These are phyloP conservation scores for Mugil cephalus DNA, from an alignment of 2,113 vertebrate genomes.

Conservation along the genomic window DNA sequence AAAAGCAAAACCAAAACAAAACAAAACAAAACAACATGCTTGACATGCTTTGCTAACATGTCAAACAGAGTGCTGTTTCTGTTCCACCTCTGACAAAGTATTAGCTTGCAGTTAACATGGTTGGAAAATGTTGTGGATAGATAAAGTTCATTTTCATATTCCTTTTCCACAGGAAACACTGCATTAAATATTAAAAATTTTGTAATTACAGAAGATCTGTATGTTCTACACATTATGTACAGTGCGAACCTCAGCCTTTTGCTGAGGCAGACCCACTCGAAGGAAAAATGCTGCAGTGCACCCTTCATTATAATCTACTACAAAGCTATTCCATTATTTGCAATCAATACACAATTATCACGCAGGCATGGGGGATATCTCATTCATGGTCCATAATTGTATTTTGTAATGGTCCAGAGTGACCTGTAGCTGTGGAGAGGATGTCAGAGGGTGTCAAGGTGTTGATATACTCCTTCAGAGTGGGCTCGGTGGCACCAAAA, in stretches of 20 bases:
- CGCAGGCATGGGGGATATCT: constrained; percentile 64
- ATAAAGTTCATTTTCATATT: background rate
- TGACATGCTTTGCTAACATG: no score
- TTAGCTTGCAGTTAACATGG: no score
- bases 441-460: background rate
- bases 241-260: constrained; percentile 13
- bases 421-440: constrained; percentile 49
- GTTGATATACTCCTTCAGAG: constrained; percentile 4
- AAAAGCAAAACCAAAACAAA: no score
- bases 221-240: background rate
- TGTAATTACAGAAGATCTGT: background rate
- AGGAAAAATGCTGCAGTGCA: constrained; percentile 65
- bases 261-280: constrained; percentile 18
- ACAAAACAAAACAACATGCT: no score
- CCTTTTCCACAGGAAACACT: background rate
- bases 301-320: constrained; percentile 73
- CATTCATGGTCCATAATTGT: constrained; percentile 69
- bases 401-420: constrained; percentile 59
- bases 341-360: constrained; percentile 84
- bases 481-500: background rate
- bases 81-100: no score
- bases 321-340: constrained; percentile 75
- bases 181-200: background rate
- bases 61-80: no score
- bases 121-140: background rate